Evolutionary conservation across 2,888 invertebrate genomes (phyloP).

Genomic region (Trissolcus brochymenae): DNA sequence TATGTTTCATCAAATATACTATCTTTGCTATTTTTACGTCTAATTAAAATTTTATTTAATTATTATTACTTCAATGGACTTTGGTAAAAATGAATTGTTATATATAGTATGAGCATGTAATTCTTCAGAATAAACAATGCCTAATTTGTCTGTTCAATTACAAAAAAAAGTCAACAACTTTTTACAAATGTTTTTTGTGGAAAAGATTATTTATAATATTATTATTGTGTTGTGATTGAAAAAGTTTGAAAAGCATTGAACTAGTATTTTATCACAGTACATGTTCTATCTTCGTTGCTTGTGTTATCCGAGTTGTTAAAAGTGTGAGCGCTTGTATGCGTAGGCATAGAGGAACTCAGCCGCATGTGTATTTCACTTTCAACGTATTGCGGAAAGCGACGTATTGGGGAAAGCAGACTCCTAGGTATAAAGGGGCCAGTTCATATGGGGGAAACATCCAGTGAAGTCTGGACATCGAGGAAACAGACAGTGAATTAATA

Average conservation of each 20-base stretch:
- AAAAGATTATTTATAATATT: too few relatives aligned
- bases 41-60: too few relatives aligned
- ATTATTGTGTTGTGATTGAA: slow-evolving; percentile 23
- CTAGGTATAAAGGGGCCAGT: slow-evolving; percentile 71
- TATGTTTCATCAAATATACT: too few relatives aligned
- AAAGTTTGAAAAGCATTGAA: slow-evolving; percentile 57
- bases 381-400: slow-evolving; percentile 62
- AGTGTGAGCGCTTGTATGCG: slow-evolving; percentile 56
- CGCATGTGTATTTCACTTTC: slow-evolving; percentile 74
- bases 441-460: slow-evolving; percentile 73
- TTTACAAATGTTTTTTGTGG: too few relatives aligned
- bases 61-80: too few relatives aligned
- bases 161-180: too few relatives aligned
- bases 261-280: slow-evolving; percentile 52
- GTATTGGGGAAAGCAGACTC: slow-evolving; percentile 73
- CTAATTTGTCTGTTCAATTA: too few relatives aligned
- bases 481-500: slow-evolving; percentile 64
- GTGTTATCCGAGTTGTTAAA: slow-evolving; percentile 60
- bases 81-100: too few relatives aligned
- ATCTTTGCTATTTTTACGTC: too few relatives aligned
- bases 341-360: slow-evolving; percentile 52
- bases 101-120: too few relatives aligned
- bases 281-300: slow-evolving; percentile 47
- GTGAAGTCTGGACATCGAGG: slow-evolving; percentile 72
- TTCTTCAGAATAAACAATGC: too few relatives aligned